A percentile compares a stretch with the other conserved stretches of the same genome.
These are phyloP conservation scores for Cryptoprocta ferox DNA, from an alignment of 2,797 vertebrate species.

Conservation along the genomic window DNA sequence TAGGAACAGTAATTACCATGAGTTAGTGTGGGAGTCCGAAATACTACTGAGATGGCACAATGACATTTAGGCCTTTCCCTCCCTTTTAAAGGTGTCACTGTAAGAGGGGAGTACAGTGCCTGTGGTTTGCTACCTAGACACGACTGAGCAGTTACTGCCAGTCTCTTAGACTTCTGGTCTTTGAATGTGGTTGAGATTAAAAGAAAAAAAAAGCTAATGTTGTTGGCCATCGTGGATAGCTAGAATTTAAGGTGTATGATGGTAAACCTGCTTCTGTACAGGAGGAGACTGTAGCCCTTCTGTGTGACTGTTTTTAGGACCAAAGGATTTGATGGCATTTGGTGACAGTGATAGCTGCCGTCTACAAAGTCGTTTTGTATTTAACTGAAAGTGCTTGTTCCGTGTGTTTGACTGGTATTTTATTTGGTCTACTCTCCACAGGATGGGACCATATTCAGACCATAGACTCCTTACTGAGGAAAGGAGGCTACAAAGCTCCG, in stretches of 20 bases:
- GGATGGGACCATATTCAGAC: constrained; percentile 99
- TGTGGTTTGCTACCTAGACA: not conserved
- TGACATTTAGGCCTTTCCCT: constrained; percentile 6
- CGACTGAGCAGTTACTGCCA: constrained; percentile 25
- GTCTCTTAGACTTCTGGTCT: not conserved
- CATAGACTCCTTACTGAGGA: constrained; percentile 99
- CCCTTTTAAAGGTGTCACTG: constrained; percentile 42
- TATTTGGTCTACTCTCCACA: constrained; percentile 83
- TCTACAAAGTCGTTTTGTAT: constrained; percentile 45
- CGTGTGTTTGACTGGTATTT: constrained; percentile 72
- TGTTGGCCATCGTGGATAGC: not conserved
- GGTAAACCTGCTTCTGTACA: constrained; percentile 17
- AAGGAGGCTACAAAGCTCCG: constrained; percentile 99
- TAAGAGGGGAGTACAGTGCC: not conserved
- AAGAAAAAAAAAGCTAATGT: not conserved
- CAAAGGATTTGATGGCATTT: constrained; percentile 3
- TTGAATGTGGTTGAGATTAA: constrained; percentile 33
- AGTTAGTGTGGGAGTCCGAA: constrained; percentile 7
- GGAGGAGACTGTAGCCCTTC: constrained; percentile 49
- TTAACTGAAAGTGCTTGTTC: constrained; percentile 23
- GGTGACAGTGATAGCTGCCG: not conserved
- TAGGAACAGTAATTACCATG: constrained; percentile 19
- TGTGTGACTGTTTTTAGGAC: constrained; percentile 33
- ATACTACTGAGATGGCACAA: not conserved
- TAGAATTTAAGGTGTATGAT: not conserved